These are phyloP conservation scores for Anoplolepis gracilipes DNA, from an alignment of 1,140 invertebrate species.

Conservation along the genomic window DNA sequence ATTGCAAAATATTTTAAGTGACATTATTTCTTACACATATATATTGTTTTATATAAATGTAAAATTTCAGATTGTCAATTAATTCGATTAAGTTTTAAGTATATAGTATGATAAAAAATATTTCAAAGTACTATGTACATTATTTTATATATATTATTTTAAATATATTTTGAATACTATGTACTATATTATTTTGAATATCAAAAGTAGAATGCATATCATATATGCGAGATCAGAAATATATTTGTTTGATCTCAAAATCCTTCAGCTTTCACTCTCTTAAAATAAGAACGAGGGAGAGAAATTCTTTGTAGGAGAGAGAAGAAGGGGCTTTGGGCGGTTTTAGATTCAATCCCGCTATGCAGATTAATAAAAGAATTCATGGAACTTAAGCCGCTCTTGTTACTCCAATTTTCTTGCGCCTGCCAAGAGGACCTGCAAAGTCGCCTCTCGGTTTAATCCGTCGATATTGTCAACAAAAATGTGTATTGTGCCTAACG, in stretches of 20 bases:
- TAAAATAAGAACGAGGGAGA: neutral
- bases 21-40: too few species aligned
- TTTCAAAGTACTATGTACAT: neutral
- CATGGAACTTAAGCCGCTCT: constrained; percentile 82
- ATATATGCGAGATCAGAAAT: neutral
- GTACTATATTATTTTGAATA: constrained; percentile 8
- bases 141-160: too few species aligned
- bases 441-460: constrained; percentile 69
- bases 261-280: neutral
- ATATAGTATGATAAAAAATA: neutral
- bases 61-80: neutral
- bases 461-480: constrained; percentile 75
- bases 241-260: constrained; percentile 2
- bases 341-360: constrained; percentile 83
- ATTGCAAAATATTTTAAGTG: too few species aligned
- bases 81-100: neutral
- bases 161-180: too few species aligned
- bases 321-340: constrained; percentile 63
- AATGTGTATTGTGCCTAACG: constrained; percentile 50
- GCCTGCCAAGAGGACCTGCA: constrained; percentile 57
- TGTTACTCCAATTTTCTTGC: constrained; percentile 82
- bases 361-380: constrained; percentile 84
- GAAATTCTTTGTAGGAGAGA: constrained; percentile 25
- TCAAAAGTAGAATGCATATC: neutral
- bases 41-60: too few species aligned